Base-by-base conservation (phyloP, 1,140 invertebrate genomes). In the Mercenaria mercenaria region DNA sequence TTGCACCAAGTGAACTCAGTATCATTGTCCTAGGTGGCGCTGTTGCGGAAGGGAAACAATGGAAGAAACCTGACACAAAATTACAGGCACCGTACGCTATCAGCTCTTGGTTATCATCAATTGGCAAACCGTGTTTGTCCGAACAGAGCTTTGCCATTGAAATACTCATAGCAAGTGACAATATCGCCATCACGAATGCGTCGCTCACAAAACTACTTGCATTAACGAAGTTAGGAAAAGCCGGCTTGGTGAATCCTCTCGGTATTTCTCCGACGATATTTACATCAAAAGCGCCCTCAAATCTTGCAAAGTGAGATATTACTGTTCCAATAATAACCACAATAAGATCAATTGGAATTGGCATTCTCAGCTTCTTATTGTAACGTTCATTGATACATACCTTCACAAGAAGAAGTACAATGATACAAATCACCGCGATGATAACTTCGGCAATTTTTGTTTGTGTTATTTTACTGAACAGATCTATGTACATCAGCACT, bases 291-390 rank as follows among this genome's bases (percentile, higher is more conserved):
- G 91, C 88, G 15, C 93, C 79, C 15, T 95, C 89, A 26, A 96
- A 89, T 64, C 94, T 92, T 13, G 93, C 92, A 86, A 95, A 92
- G 79, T 95, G 92, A 18, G 96, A 96, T 23, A 95, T 89, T 20
- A 95, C 61, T 13, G 96, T 95, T 20, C 88, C 94, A 50, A 95
- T 41, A 67, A 95, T 88, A 3, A 96, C 97, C 0, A 97, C 97
- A 8, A 99, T 96, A 87, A 99, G 96, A 96, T 99, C 98, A 90
- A 98, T 98, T 4, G 99, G 98, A 18, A 99, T 95, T 0, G 98
- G 98, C 74, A 98, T 93, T 52, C 95, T 95, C 50, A 96, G 97
- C 64, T 96, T 96, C 95, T 98, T 98, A 41, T 97, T 97, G 0
- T 98, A 95, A 92, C 97, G 96, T 0, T 98, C 98, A 97, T 98